Base-by-base conservation (phyloP, 2,888 invertebrate genomes). In the Volucella zonaria region DNA sequence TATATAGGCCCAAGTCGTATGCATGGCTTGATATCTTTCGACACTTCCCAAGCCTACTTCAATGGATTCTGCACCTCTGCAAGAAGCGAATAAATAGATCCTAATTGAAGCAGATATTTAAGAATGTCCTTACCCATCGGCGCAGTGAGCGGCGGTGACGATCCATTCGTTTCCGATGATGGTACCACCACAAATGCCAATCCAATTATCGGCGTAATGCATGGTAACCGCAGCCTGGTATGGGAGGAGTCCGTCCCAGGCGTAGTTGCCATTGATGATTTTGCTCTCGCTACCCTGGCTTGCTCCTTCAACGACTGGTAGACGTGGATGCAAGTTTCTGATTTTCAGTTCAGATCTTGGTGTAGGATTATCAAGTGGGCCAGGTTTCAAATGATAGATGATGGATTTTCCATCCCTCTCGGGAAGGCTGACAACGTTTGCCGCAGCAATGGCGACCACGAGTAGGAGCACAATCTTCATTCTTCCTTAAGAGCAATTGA, bases 61-160 rank as follows among this genome's bases (percentile, higher is more conserved):
- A 23, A 23, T 23, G 23, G 23, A 23, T 23, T 23, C 23, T 3
- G 1, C 23, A 23, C 3, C 23, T 2, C 23, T 23, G 23, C 23
- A 54, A 3, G 8, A 54, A 54, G 31, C 52, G 0, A n/a, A 9
- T 14, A 14, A 56, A 8, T 42, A 10, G 11, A 0, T 10, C 12
- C 10, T 4, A 0, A 3, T 9, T 1, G 56, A 45, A 42, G 15
- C 3, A 31, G 54, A 43, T 23, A 14, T 14, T 14, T 10, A 59
- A 38, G 23, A 23, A 23, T 23, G 23, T 23, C 61, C 88, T 88
- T 87, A 90, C 90, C 88, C 87, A 74, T 73, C 85, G 43, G 89
- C 88, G 76, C 90, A 90, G 82, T 90, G 90, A 75, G 90, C 90
- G 42, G 90, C 90, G 38, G 90, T 90, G 68, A 90, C 70, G 0